Evolutionary conservation across 2,113 vertebrate species (phyloP).

Genomic region (Dromiciops gliroides): DNA sequence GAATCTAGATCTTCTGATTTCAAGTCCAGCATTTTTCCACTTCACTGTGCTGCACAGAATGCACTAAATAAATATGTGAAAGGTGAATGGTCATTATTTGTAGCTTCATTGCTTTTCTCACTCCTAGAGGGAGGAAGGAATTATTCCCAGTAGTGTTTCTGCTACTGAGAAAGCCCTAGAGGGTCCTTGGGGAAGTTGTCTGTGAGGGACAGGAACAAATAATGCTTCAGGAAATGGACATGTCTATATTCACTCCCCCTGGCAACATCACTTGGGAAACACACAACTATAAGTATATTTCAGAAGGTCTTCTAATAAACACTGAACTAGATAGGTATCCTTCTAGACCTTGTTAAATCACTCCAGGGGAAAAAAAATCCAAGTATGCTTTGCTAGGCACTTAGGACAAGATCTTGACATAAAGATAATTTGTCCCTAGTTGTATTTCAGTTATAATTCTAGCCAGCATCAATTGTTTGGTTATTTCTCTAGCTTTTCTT

Average conservation of each 20-base stretch:
- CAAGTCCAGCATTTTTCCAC: background rate
- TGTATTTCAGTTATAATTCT: background rate
- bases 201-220: background rate
- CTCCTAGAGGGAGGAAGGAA: background rate
- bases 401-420: background rate
- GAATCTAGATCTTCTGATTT: background rate
- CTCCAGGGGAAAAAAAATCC: background rate
- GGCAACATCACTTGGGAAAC: background rate
- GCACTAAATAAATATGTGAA: background rate
- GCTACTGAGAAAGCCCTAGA: background rate
- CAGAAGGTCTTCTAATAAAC: background rate
- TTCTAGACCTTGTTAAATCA: constrained; percentile 4
- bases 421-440: constrained; percentile 4
- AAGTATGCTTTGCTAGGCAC: background rate
- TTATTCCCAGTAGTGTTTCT: background rate
- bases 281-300: background rate
- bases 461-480: background rate
- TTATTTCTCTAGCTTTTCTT: background rate
- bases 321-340: background rate
- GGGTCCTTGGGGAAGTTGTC: constrained; percentile 2
- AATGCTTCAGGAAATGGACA: background rate
- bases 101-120: constrained; percentile 14
- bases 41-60: background rate
- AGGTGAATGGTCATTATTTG: background rate
- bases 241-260: background rate